Conservation (phyloP, 2,113 vertebrate genomes). For the Morone saxatilis region DNA sequence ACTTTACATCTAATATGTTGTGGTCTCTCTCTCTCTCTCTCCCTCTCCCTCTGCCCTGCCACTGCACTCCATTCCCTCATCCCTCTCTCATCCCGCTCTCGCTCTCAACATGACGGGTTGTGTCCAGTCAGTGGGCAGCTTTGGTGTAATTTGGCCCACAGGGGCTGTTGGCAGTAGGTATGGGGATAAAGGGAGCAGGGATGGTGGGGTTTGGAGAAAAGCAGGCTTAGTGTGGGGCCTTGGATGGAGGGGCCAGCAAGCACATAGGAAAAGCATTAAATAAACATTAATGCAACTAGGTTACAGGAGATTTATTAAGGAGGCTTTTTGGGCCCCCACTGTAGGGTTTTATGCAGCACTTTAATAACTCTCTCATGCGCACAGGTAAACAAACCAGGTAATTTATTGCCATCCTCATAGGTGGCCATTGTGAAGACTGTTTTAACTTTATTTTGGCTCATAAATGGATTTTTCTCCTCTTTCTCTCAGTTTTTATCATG, state of each 20-base stretch:
- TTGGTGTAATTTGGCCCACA: conserved; percentile 78
- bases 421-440: conserved; percentile 69
- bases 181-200: conserved; percentile 75
- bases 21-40: conserved; percentile 11
- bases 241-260: conserved; percentile 73
- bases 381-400: conserved; percentile 84
- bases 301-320: conserved; percentile 87
- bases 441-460: conserved; percentile 56
- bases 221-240: conserved; percentile 79
- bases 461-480: conserved; percentile 30
- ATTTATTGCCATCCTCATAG: conserved; percentile 77
- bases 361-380: conserved; percentile 85
- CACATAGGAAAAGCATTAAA: conserved; percentile 84
- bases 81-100: conserved; percentile 51
- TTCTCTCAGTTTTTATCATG: conserved; percentile 31
- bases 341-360: conserved; percentile 78
- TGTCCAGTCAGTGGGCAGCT: conserved; percentile 76
- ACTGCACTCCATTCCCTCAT: conserved; percentile 50
- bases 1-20: not conserved
- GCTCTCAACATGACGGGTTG: conserved; percentile 64
- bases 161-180: conserved; percentile 73
- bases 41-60: conserved; percentile 13
- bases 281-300: conserved; percentile 88
- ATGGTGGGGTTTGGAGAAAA: conserved; percentile 74
- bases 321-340: conserved; percentile 80